Evolutionary conservation across 2,113 vertebrate species (phyloP).

Genomic region (Hippocampus mohnikei): DNA sequence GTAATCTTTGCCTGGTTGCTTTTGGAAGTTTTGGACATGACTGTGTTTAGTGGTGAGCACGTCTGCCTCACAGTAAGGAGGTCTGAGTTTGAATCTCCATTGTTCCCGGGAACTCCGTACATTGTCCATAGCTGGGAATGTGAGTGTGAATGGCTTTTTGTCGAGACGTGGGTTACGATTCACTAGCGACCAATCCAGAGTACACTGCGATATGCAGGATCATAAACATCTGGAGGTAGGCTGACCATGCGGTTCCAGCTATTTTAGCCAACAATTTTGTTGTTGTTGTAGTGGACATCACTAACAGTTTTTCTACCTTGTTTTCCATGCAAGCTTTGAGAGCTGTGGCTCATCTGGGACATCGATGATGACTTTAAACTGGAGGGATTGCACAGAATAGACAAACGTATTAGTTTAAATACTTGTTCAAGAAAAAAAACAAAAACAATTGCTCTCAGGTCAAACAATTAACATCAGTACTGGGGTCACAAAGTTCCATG

Average conservation of each 20-base stretch:
- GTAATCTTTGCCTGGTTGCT: not conserved
- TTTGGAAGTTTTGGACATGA: not conserved
- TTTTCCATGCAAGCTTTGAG: constrained; percentile 22
- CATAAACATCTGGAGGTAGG: no score
- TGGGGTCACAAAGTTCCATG: not conserved
- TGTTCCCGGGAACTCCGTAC: not conserved
- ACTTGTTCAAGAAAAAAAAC: not conserved
- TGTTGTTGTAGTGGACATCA: not conserved
- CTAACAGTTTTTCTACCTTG: constrained; percentile 43
- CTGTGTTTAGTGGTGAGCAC: not conserved
- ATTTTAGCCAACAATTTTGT: not conserved
- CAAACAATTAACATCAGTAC: not conserved
- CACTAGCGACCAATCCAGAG: not conserved
- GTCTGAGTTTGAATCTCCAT: not conserved
- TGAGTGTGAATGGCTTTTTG: not conserved
- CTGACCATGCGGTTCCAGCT: not conserved
- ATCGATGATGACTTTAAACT: constrained; percentile 45
- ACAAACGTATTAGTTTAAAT: not conserved
- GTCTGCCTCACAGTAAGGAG: not conserved
- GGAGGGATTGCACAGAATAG: constrained; percentile 23
- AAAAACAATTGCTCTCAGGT: not conserved
- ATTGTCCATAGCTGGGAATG: not conserved
- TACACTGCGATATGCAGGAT: not conserved
- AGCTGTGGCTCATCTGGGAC: constrained; percentile 43
- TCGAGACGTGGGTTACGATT: not conserved